Evolutionary conservation across 1,140 invertebrate species (phyloP).

Genomic region (Euura saliciscinereae): DNA sequence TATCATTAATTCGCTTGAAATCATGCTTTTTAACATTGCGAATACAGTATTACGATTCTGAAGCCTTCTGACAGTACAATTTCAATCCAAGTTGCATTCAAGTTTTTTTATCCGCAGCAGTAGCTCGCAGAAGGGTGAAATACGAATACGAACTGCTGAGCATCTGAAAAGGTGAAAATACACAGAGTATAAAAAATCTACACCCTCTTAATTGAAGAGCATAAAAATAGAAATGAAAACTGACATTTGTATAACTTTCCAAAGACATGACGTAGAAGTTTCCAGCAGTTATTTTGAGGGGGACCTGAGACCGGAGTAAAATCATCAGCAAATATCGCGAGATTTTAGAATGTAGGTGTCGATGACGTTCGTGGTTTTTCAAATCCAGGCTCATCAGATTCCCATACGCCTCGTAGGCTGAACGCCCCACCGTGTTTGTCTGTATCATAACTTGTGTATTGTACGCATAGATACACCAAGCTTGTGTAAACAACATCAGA

Average conservation of each 20-base stretch:
- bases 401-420: background rate
- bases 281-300: background rate
- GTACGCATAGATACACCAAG: background rate
- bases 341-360: background rate
- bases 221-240: background rate
- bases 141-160: background rate
- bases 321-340: too few relatives aligned
- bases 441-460: background rate
- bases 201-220: background rate
- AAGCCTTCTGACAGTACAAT: background rate
- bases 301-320: background rate
- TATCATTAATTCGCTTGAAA: too few relatives aligned
- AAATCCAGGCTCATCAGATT: background rate
- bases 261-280: slow-evolving; percentile 5
- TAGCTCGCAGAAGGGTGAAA: background rate
- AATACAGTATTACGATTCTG: background rate
- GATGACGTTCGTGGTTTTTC: background rate
- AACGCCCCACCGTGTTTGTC: background rate
- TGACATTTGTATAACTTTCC: background rate
- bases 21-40: background rate
- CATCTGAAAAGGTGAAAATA: background rate
- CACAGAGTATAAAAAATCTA: too few relatives aligned
- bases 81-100: background rate
- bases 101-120: background rate
- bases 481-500: background rate